Evolutionary conservation across 2,113 vertebrate genomes (phyloP).

Genomic region (Columba janthina): DNA sequence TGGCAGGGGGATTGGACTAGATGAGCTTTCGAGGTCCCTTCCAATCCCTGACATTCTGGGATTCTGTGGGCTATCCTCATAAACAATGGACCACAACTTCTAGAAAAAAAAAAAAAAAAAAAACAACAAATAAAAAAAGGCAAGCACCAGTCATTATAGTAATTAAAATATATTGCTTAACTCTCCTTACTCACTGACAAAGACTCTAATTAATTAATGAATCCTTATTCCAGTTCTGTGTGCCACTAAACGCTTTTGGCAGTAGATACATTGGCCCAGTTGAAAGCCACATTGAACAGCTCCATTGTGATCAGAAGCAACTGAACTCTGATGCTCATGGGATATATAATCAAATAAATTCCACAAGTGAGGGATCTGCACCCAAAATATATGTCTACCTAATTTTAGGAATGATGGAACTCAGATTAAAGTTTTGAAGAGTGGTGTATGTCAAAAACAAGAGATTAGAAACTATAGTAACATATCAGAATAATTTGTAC

Average conservation of each 20-base stretch:
- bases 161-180: background rate
- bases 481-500: background rate
- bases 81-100: background rate
- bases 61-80: background rate
- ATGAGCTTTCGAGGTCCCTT: too few species aligned
- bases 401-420: background rate
- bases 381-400: background rate
- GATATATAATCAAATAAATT: background rate
- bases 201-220: background rate
- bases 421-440: background rate
- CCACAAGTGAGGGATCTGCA: background rate
- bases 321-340: background rate
- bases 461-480: background rate
- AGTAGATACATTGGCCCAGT: background rate
- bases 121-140: background rate
- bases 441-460: accelerated
- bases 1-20: too few species aligned
- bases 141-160: background rate
- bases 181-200: background rate
- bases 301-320: background rate
- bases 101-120: background rate
- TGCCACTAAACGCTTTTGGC: background rate
- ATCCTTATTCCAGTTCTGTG: background rate
- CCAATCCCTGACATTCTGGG: too few species aligned
- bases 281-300: background rate